Conservation (phyloP, 2,888 invertebrate species). For the Caenorhabditis virilis region DNA sequence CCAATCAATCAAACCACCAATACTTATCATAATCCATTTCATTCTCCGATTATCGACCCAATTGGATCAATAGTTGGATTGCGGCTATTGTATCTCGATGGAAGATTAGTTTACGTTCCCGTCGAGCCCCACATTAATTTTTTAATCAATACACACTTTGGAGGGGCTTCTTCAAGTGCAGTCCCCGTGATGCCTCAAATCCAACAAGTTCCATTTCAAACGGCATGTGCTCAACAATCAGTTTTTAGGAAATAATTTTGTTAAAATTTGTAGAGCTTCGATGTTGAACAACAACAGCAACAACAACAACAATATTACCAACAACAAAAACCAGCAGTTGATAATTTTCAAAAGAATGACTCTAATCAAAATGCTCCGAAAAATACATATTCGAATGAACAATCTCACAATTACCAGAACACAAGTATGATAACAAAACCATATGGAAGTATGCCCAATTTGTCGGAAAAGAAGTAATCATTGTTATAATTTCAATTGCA, state of each 20-base stretch:
- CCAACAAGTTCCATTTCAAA: background rate
- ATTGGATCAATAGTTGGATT: conserved; percentile 51
- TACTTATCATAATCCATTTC: conserved; percentile 33
- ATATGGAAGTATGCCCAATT: conserved; percentile 33
- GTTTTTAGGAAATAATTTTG: no score
- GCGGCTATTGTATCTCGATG: conserved; percentile 42
- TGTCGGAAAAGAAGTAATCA: conserved; percentile 17
- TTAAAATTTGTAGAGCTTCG: background rate
- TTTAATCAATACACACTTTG: conserved; percentile 53
- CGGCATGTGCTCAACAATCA: no score
- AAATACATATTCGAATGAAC: conserved; percentile 7
- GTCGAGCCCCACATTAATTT: conserved; percentile 54
- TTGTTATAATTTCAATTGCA: background rate
- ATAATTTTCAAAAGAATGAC: conserved; percentile 16
- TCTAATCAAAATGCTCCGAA: conserved; percentile 12
- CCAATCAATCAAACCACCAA: conserved; percentile 26
- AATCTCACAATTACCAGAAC: background rate
- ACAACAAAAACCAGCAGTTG: conserved; percentile 2
- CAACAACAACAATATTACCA: background rate
- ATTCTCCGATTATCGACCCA: conserved; percentile 46
- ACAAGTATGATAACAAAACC: conserved; percentile 1
- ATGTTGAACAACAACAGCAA: background rate
- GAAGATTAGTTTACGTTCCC: conserved; percentile 47
- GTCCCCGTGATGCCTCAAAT: background rate
- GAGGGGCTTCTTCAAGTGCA: conserved; percentile 1